phyloP scores from a whole-genome alignment of 2,888 invertebrate species.

The Ommatoiulus sabulosus region DNA sequence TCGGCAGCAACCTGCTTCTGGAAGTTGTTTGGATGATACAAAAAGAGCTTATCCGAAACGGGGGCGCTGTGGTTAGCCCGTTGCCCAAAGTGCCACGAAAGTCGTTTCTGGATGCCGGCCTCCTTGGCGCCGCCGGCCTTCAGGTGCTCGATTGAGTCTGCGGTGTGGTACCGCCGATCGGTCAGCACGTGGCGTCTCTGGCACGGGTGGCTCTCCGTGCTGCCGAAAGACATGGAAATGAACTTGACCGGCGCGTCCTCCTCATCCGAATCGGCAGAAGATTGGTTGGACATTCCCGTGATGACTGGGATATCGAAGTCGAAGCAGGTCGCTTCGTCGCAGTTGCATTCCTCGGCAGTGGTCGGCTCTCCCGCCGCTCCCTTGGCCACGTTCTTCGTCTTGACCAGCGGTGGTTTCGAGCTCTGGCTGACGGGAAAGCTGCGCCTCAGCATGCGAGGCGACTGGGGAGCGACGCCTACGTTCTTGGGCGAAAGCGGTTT shows the following conservation, averaged over 20 bases:
- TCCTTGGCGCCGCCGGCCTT: conserved; percentile 69
- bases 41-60: too few relatives aligned
- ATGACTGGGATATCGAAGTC: conserved; percentile 71
- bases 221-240: conserved; percentile 64
- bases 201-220: background rate
- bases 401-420: conserved; percentile 80
- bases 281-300: conserved; percentile 64
- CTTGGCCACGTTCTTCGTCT: conserved; percentile 73
- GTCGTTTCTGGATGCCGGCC: conserved; percentile 73
- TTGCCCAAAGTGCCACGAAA: conserved; percentile 74
- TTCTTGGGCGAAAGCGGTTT: conserved; percentile 71
- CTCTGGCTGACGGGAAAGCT: conserved; percentile 66
- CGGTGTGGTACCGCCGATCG: conserved; percentile 74
- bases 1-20: conserved; percentile 4
- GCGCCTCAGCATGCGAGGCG: conserved; percentile 71
- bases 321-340: conserved; percentile 64
- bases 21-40: background rate
- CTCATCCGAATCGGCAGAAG: conserved; percentile 61
- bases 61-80: conserved; percentile 61
- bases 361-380: background rate
- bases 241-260: conserved; percentile 64
- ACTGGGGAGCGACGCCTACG: conserved; percentile 86
- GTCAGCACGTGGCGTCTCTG: conserved; percentile 69
- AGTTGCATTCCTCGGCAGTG: background rate
- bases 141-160: conserved; percentile 76